Conservation (phyloP, 2,888 invertebrate species). For the Caenorhabditis sp. region DNA sequence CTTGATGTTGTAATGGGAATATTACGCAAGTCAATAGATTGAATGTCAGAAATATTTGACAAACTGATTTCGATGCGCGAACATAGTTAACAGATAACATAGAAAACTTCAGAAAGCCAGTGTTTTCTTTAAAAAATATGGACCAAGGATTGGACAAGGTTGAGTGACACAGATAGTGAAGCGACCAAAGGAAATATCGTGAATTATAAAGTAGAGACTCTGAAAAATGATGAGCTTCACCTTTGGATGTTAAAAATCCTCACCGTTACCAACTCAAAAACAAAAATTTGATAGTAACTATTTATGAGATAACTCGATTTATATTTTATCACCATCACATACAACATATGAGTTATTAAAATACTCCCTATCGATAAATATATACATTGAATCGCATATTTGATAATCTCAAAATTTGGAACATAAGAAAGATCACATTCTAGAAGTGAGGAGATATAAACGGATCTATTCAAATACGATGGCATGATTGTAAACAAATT, state of each 20-base stretch:
- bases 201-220: background rate
- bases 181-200: background rate
- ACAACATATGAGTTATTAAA: background rate
- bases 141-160: background rate
- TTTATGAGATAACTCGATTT: background rate
- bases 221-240: no score
- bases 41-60: slow-evolving; percentile 10
- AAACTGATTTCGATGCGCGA: slow-evolving; percentile 13
- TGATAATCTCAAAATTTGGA: background rate
- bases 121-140: background rate
- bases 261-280: background rate
- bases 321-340: background rate
- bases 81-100: background rate
- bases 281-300: background rate
- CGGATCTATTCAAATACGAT: no score
- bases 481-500: no score
- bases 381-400: background rate
- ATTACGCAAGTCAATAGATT: slow-evolving; percentile 20
- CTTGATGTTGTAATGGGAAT: slow-evolving; percentile 13
- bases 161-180: background rate
- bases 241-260: slow-evolving; percentile 1
- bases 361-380: background rate
- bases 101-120: background rate
- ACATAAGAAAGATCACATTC: background rate
- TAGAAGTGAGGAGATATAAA: no score